Conservation (phyloP, 1,140 invertebrate genomes). For the Agraylea sexmaculata region DNA sequence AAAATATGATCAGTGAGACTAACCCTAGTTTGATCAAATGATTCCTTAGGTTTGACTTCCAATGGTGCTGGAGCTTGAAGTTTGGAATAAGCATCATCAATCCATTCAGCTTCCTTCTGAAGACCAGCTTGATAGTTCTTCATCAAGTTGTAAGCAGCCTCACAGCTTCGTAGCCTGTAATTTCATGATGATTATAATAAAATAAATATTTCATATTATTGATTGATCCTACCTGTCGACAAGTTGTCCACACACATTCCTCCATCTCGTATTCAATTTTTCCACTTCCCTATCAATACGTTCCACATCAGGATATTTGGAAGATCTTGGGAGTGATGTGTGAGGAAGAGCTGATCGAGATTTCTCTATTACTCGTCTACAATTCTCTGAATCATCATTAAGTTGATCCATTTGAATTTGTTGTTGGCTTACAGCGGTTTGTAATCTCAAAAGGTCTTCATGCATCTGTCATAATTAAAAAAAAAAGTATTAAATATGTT, state of each 20-base stretch:
- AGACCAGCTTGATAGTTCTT: slow-evolving; percentile 78
- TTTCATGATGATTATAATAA: too few species aligned
- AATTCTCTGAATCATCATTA: slow-evolving; percentile 78
- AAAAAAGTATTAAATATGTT: slow-evolving; percentile 7
- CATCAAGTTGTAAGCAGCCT: slow-evolving; percentile 73
- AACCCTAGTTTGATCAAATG: slow-evolving; percentile 70
- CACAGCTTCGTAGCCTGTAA: slow-evolving; percentile 66
- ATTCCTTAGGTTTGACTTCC: slow-evolving; percentile 57
- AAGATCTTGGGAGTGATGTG: slow-evolving; percentile 40
- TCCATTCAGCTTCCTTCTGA: slow-evolving; percentile 76
- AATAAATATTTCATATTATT: background rate
- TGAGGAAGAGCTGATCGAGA: slow-evolving; percentile 53
- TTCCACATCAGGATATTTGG: slow-evolving; percentile 73
- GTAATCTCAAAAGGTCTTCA: slow-evolving; percentile 64
- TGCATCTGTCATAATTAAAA: slow-evolving; percentile 38
- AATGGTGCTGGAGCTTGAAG: slow-evolving; percentile 58
- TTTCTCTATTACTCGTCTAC: slow-evolving; percentile 74
- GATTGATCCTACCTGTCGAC: slow-evolving; percentile 59
- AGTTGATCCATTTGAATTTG: slow-evolving; percentile 82
- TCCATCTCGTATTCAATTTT: slow-evolving; percentile 79
- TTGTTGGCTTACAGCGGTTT: slow-evolving; percentile 70
- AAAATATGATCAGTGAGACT: slow-evolving; percentile 25
- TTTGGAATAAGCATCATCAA: slow-evolving; percentile 61
- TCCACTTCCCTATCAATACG: slow-evolving; percentile 87
- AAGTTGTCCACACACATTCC: slow-evolving; percentile 78